Percentiles rank a stretch among this genome's conserved stretches.
These are phyloP conservation scores for Lasioglossum oenotherae DNA, from an alignment of 2,888 invertebrate genomes.

Conservation along the genomic window DNA sequence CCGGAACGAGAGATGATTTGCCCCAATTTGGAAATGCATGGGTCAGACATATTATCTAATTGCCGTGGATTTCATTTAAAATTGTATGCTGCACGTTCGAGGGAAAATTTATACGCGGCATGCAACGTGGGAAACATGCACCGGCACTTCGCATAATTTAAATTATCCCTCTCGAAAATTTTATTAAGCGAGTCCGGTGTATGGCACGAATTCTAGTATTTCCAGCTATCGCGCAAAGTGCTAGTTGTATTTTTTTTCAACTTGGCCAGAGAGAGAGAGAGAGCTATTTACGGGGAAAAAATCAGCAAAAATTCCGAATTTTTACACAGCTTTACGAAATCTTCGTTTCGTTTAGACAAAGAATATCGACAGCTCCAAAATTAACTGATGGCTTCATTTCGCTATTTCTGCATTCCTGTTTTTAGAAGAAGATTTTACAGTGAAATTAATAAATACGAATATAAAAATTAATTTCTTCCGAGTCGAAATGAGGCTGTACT, in stretches of 20 bases:
- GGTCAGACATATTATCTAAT: slow-evolving; percentile 24
- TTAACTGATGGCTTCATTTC: background rate
- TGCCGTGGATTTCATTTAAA: slow-evolving; percentile 28
- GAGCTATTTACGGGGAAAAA: background rate
- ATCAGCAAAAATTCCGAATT: background rate
- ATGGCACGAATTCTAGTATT: background rate
- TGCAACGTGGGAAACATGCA: background rate
- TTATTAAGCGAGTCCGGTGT: background rate
- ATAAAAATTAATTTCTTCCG: background rate
- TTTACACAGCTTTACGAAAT: background rate
- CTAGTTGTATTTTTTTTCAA: background rate
- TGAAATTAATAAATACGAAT: background rate
- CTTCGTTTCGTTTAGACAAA: background rate
- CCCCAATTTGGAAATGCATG: slow-evolving; percentile 35
- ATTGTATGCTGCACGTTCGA: slow-evolving; percentile 26
- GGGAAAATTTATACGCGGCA: background rate
- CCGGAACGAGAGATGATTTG: slow-evolving; percentile 30
- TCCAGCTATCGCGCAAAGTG: background rate
- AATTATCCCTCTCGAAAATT: slow-evolving; percentile 7
- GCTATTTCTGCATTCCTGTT: accelerated
- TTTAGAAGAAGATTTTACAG: background rate
- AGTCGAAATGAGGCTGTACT: background rate
- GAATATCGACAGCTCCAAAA: background rate
- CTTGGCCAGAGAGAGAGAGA: too few relatives aligned
- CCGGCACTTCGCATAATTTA: background rate